Conservation (phyloP, 92 coral and sea anemone genomes). For the Meandrina meandrites region DNA sequence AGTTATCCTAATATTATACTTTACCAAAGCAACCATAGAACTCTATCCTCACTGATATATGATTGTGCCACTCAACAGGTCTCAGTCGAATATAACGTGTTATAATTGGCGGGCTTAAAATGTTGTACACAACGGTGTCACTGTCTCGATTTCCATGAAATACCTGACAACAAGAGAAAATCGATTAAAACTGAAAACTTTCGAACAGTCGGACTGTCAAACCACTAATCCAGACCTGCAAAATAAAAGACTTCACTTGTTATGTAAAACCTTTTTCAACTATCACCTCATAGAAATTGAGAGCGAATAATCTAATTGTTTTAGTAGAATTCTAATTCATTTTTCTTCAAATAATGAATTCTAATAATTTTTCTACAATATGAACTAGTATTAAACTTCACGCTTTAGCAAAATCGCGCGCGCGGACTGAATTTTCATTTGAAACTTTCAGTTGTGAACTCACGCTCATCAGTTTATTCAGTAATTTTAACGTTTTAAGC, state of each 20-base stretch:
- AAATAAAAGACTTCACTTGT: background rate
- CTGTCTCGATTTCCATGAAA: conserved; percentile 10
- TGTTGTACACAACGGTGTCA: background rate
- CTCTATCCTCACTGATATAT: conserved; percentile 24
- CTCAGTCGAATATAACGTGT: conserved; percentile 1
- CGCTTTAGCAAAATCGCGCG: too few relatives aligned
- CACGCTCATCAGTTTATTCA: too few relatives aligned
- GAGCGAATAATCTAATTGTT: too few relatives aligned
- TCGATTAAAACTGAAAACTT: background rate
- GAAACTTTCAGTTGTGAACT: too few relatives aligned
- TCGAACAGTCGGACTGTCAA: background rate
- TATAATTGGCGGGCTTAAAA: conserved; percentile 20
- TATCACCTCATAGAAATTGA: too few relatives aligned
- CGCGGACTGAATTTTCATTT: too few relatives aligned
- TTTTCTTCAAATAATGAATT: too few relatives aligned
- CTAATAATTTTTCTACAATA: too few relatives aligned
- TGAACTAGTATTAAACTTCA: too few relatives aligned
- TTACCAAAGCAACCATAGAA: conserved; percentile 27
- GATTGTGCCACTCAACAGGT: conserved; percentile 23
- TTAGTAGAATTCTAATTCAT: too few relatives aligned
- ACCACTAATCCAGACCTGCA: background rate
- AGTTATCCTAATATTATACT: too few relatives aligned
- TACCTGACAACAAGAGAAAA: conserved; percentile 3
- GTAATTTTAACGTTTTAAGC: too few relatives aligned
- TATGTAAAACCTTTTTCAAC: background rate